A percentile compares a stretch with the other conserved stretches of the same genome.
These are phyloP conservation scores for Hydractinia echinata DNA, from an alignment of 30 jellyfish, hydroid and myxozoan species.

Conservation along the genomic window DNA sequence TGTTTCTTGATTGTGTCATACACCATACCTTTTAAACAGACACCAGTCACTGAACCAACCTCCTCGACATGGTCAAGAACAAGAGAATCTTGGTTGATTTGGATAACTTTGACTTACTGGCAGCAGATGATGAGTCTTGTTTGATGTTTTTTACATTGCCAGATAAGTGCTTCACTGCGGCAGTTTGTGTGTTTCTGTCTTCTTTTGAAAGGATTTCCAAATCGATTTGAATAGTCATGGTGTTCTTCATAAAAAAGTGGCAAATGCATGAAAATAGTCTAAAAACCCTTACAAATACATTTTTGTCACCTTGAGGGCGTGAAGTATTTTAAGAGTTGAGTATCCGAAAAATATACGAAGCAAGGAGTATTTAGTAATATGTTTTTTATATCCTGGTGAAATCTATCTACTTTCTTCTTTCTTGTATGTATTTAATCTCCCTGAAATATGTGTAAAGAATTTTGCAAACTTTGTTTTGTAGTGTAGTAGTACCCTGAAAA, in stretches of 20 bases:
- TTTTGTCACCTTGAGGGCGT: too few species aligned
- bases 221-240: slow-evolving; percentile 62
- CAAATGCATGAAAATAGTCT: not conserved
- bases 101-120: slow-evolving; percentile 52
- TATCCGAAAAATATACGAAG: too few species aligned
- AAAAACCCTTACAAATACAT: too few species aligned
- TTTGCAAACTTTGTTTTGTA: not conserved
- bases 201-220: slow-evolving; percentile 66
- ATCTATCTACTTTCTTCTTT: too few species aligned
- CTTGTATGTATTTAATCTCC: too few species aligned
- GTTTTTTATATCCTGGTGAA: too few species aligned
- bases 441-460: not conserved
- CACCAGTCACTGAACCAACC: slow-evolving; percentile 80
- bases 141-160: slow-evolving; percentile 21
- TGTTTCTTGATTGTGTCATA: slow-evolving; percentile 32
- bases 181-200: slow-evolving; percentile 10
- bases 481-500: not conserved
- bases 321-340: too few species aligned
- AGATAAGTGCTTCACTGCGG: slow-evolving; percentile 34
- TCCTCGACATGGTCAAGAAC: slow-evolving; percentile 52
- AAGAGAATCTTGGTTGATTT: slow-evolving; percentile 63
- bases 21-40: slow-evolving; percentile 74
- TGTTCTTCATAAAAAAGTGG: slow-evolving; percentile 32
- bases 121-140: slow-evolving; percentile 39
- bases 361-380: too few species aligned